Evolutionary conservation across 2,113 vertebrate species (phyloP), one percentile per base, ranked within the genome.

Genomic region (Polypterus bichir): DNA sequence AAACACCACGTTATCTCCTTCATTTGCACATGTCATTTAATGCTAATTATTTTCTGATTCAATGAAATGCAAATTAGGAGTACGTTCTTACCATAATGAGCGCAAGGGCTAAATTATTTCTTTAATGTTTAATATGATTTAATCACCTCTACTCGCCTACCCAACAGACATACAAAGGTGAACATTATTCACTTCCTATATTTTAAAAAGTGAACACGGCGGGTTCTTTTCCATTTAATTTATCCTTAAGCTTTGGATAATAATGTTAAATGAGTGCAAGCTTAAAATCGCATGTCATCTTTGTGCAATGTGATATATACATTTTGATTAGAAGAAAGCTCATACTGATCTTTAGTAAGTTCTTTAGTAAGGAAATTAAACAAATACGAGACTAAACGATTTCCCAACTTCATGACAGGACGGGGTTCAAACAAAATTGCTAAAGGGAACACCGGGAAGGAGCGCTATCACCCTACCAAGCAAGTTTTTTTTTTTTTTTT

Each of bases 21-120:
- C 58, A 73, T 53, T 70, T 64, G 68, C 66, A 74, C 64, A 64
- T 54, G 9, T 61, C 64, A 69, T 76, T 70, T 73, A 65, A 67
- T 69, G 69, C 65, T 61, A 62, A 46, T 59, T 54, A 66, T 70
- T 65, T 69, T 69, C 67, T 71, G 65, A 70, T 59, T 66, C 69
- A 66, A 59, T 67, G 63, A 71, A 68, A 71, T 64, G 60, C 68
- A 48, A 63, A 73, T 73, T 65, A 61, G 57, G 70, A 52, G 47
- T 63, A 65, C 61, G 65, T 65, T 44, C 49, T 55, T 66, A 61
- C 5, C 74, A 61, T 65, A 74, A 75, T 68, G 64, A 66, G 65
- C 62, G 65, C 54, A 66, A 71, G 66, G 5, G 53, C 73, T 70
- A 60, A 8, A 53, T 57, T 27, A 27, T 2, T 57, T 7, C 46